Base-by-base conservation (phyloP, 2,888 invertebrate species). In the Sphaeridia pumilis region DNA sequence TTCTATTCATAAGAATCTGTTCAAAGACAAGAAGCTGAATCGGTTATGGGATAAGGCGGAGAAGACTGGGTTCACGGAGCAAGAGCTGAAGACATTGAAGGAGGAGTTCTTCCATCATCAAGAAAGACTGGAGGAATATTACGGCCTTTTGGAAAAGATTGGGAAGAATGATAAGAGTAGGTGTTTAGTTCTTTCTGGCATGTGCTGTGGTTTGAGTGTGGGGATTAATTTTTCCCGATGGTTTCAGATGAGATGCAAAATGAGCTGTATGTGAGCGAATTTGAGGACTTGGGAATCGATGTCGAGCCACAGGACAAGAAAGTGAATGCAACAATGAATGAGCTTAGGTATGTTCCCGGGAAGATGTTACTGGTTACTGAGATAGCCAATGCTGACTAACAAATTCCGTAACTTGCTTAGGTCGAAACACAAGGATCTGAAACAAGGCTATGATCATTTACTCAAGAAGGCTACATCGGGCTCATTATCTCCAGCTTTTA, bases 61-160 rank as follows among this genome's bases (percentile, higher is more conserved):
- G 73, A 72, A 77, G 24, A 81, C 87, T 25, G 63, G 63, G 52
- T 65, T 67, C 67, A 47, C 66, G 75, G 79, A 80, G 56, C 83
- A 85, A 60, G 92, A 94, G 71, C 69, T 94, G 42, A 74, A 80
- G 55, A 80, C 87, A 0, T 70, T 94, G 17, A 84, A 83, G 67
- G 86, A 92, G 69, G 94, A 94, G 71, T 92, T 94, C 67, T 72
- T 73, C 21, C 92, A 93, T 69, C 90, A 94, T 67, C 89, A 93
- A 69, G 85, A 90, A 63, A 93, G 92, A 72, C 80, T 93, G 46
- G 86, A 92, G 69, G 83, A 93, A 67, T 93, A 89, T 69, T 84
- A 87, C 69, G 79, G 82, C 41, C 70, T 93, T 54, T 73, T 89
- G 48, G 77, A 79, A 60, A 82, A 86, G 65, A 73, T 83, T 27